These are phyloP conservation scores for Cactoblastis cactorum DNA, from an alignment of 2,888 invertebrate genomes.

Conservation along the genomic window DNA sequence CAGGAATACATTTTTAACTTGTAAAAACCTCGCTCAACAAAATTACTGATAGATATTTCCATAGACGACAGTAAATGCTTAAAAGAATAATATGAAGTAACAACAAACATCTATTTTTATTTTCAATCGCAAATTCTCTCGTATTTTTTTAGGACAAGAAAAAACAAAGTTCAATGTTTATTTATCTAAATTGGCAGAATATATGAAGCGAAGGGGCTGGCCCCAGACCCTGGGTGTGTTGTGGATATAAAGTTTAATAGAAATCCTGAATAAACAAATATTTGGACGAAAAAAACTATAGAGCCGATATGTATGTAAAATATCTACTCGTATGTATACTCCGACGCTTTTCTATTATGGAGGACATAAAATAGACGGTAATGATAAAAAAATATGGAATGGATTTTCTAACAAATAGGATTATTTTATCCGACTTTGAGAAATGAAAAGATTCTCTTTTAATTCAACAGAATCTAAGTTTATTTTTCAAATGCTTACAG, in stretches of 20 bases:
- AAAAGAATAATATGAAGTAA: background rate
- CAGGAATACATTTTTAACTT: too few relatives aligned
- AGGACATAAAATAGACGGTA: too few relatives aligned
- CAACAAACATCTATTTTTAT: background rate
- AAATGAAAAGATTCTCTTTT: too few relatives aligned
- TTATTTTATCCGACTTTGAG: too few relatives aligned
- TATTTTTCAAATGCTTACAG: too few relatives aligned
- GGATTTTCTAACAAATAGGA: too few relatives aligned
- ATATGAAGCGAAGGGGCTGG: background rate
- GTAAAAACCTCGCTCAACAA: too few relatives aligned
- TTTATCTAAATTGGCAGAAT: background rate
- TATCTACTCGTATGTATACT: too few relatives aligned
- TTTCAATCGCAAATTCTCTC: background rate
- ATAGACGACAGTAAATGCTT: background rate
- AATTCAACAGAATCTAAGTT: too few relatives aligned
- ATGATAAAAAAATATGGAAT: too few relatives aligned
- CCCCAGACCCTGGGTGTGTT: background rate
- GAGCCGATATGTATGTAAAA: background rate
- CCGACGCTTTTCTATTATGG: too few relatives aligned
- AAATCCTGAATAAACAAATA: constrained; percentile 5
- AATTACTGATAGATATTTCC: too few relatives aligned
- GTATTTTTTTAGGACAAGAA: background rate
- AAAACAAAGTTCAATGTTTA: background rate
- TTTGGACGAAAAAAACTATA: background rate
- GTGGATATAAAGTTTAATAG: background rate